These are phyloP conservation scores for Bilobella aurantiaca DNA, from an alignment of 1,140 invertebrate species.

Conservation along the genomic window DNA sequence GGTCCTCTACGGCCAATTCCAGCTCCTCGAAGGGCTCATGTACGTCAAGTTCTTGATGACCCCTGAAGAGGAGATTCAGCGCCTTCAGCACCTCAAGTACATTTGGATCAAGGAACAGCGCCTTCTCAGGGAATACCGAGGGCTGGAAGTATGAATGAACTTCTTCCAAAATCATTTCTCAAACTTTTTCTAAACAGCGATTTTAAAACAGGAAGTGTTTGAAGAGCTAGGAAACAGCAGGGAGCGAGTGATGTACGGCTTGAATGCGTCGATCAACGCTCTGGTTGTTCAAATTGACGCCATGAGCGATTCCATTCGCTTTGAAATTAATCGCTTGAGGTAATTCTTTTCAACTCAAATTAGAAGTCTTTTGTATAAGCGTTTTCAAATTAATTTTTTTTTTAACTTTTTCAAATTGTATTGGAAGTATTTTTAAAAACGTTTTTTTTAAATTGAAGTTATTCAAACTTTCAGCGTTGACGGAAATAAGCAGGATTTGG, in stretches of 20 bases:
- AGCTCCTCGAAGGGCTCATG: constrained; percentile 12
- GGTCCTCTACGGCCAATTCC: constrained; percentile 5
- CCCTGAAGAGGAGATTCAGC: constrained; percentile 10
- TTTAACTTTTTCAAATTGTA: not conserved
- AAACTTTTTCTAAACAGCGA: not conserved
- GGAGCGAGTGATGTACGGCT: not conserved
- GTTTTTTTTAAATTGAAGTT: too few species aligned
- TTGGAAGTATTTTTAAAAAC: not conserved
- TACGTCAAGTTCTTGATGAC: constrained; percentile 9
- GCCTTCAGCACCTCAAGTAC: constrained; percentile 10
- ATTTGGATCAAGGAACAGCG: constrained; percentile 16
- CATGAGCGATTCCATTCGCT: not conserved
- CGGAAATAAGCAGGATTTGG: not conserved
- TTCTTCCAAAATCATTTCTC: constrained; percentile 5
- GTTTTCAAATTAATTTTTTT: not conserved
- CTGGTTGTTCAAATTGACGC: constrained; percentile 14
- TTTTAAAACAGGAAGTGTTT: not conserved
- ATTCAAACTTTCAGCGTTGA: not conserved
- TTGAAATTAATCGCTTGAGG: constrained; percentile 9
- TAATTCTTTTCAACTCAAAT: not conserved
- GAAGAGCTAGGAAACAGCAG: not conserved
- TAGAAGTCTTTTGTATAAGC: not conserved
- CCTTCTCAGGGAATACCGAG: not conserved
- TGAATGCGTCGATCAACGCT: constrained; percentile 14
- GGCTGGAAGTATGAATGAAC: not conserved